phyloP scores from a whole-genome alignment of 2,888 invertebrate genomes.

The Timema podura region DNA sequence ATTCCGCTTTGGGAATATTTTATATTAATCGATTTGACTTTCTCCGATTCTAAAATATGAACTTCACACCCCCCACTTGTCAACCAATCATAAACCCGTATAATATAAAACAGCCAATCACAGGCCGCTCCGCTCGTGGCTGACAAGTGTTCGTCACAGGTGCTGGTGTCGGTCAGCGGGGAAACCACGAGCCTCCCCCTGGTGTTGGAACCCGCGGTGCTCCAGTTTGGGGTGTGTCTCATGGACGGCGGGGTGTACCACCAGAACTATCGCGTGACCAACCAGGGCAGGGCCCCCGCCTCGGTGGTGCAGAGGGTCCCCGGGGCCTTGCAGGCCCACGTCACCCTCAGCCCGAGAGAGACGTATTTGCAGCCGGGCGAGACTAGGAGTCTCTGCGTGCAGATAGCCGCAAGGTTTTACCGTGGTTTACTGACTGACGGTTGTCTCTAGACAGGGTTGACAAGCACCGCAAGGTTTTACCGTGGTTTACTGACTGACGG shows the following conservation, averaged over 20 bases:
- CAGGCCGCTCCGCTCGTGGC: too few species aligned
- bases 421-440: too few species aligned
- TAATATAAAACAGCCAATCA: too few species aligned
- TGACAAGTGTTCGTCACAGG: not conserved
- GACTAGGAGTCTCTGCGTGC: slow-evolving; percentile 1
- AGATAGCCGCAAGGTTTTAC: not conserved
- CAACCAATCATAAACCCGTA: too few species aligned
- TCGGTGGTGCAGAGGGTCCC: slow-evolving; percentile 10
- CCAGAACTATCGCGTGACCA: not conserved
- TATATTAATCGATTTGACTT: too few species aligned
- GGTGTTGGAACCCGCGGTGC: not conserved
- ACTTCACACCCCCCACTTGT: not conserved
- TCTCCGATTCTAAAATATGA: too few species aligned
- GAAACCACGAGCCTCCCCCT: slow-evolving; percentile 8
- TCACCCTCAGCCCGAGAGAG: slow-evolving; percentile 2
- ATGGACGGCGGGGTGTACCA: slow-evolving; percentile 16
- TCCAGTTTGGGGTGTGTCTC: slow-evolving; percentile 17
- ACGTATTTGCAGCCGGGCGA: slow-evolving; percentile 9
- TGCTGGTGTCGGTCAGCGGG: not conserved
- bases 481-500: too few species aligned
- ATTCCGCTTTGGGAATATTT: too few species aligned
- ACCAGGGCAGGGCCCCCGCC: slow-evolving; percentile 4
- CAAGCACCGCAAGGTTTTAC: not conserved
- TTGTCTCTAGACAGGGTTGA: too few species aligned
- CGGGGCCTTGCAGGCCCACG: not conserved